These are phyloP conservation scores for Drosophila paucipuncta DNA, from an alignment of 2,888 invertebrate species.

Conservation along the genomic window DNA sequence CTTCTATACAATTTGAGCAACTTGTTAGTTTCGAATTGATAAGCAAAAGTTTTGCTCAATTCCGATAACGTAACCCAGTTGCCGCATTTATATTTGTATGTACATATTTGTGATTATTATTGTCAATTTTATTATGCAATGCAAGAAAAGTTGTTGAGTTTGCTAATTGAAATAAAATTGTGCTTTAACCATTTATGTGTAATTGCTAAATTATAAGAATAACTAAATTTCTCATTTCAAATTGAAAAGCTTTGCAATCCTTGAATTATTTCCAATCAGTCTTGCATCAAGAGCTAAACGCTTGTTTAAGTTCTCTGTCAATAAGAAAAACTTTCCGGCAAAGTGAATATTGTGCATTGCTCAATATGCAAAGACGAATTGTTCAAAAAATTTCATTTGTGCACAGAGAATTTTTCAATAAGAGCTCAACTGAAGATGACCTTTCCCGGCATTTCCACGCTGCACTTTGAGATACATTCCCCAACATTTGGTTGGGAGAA, in stretches of 20 bases:
- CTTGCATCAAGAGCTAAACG: background rate
- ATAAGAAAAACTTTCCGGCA: background rate
- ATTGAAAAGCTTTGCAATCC: background rate
- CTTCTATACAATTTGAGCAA: conserved; percentile 19
- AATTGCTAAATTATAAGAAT: background rate
- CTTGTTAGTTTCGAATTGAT: conserved; percentile 42
- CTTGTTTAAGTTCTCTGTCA: background rate
- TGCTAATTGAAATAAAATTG: background rate
- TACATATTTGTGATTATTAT: background rate
- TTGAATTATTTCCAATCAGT: background rate
- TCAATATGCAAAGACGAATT: conserved; percentile 4
- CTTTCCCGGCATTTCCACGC: background rate
- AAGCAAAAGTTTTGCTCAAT: conserved; percentile 24
- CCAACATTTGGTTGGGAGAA: background rate
- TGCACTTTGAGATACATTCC: background rate
- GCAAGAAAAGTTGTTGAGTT: conserved; percentile 19
- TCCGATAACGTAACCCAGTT: conserved; percentile 18
- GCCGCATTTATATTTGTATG: conserved; percentile 2
- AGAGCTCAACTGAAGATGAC: background rate
- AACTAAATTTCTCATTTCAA: background rate
- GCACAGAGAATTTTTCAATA: conserved; percentile 12
- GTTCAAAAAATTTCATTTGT: background rate
- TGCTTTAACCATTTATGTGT: background rate
- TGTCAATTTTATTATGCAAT: background rate
- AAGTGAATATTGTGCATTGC: conserved; percentile 11